Evolutionary conservation across 2,797 vertebrate genomes (phyloP).

Genomic region (Argyrosomus regius): DNA sequence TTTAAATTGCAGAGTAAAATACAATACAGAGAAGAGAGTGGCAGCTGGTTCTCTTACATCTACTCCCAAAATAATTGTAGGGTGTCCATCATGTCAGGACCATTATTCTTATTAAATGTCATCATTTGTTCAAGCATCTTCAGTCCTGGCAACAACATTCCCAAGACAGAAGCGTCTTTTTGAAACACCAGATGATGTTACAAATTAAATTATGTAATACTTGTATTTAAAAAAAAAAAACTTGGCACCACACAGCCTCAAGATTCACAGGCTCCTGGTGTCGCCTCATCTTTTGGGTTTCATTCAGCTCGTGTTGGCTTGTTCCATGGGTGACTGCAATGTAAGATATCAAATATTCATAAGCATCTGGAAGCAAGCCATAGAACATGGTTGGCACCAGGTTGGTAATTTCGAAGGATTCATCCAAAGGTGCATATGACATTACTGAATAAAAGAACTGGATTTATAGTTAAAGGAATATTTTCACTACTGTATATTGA

Average conservation of each 20-base stretch:
- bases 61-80: not conserved
- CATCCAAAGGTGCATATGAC: not conserved
- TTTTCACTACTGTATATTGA: too few species aligned
- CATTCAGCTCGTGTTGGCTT: not conserved
- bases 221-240: not conserved
- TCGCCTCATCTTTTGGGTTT: not conserved
- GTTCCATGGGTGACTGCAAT: too few species aligned
- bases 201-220: not conserved
- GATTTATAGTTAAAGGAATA: not conserved
- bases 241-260: not conserved
- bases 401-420: not conserved
- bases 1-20: not conserved
- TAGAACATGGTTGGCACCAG: not conserved
- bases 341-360: not conserved
- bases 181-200: not conserved
- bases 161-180: not conserved
- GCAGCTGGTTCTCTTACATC: slow-evolving; percentile 1
- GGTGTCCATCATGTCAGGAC: slow-evolving; percentile 4
- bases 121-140: not conserved
- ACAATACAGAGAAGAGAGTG: not conserved
- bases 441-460: not conserved
- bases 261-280: not conserved
- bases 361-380: not conserved
- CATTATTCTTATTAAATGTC: not conserved
- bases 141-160: not conserved